phyloP scores from a whole-genome alignment of 1,140 invertebrate genomes.

The Zaprionus gabonicus region DNA sequence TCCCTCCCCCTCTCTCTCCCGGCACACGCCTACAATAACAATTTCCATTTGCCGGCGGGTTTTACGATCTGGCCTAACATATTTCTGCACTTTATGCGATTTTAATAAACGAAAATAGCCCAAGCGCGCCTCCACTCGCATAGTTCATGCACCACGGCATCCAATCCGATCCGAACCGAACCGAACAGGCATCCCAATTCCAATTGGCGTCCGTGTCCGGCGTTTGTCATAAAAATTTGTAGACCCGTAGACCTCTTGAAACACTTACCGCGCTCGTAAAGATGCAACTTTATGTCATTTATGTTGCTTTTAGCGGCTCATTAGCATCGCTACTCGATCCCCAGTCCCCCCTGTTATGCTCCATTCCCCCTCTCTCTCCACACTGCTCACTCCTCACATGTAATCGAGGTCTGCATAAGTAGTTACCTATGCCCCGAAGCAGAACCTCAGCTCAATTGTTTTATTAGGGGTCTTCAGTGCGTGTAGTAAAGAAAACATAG shows the following conservation, averaged over 20 bases:
- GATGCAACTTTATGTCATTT: conserved; percentile 80
- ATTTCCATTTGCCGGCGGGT: conserved; percentile 65
- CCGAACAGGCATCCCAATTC: conserved; percentile 28
- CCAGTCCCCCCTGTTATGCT: background rate
- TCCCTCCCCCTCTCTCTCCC: background rate
- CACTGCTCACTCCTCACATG: background rate
- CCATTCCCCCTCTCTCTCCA: background rate
- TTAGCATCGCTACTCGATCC: conserved; percentile 66
- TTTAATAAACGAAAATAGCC: conserved; percentile 80
- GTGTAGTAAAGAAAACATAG: conserved; percentile 45
- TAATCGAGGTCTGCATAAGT: conserved; percentile 12
- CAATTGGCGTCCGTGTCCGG: conserved; percentile 40
- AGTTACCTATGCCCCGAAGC: conserved; percentile 34
- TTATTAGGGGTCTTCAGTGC: conserved; percentile 67
- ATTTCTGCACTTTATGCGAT: conserved; percentile 81
- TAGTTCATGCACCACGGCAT: conserved; percentile 55
- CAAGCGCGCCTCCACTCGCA: conserved; percentile 37
- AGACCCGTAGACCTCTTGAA: conserved; percentile 58
- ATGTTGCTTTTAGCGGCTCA: conserved; percentile 82
- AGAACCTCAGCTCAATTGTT: conserved; percentile 53
- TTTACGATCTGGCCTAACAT: conserved; percentile 69
- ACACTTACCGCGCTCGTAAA: conserved; percentile 70
- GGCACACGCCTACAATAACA: conserved; percentile 50
- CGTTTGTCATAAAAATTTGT: conserved; percentile 78
- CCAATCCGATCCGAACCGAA: conserved; percentile 17